Conservation (phyloP, 1,140 invertebrate species). For the Brachionus plicatilis region DNA sequence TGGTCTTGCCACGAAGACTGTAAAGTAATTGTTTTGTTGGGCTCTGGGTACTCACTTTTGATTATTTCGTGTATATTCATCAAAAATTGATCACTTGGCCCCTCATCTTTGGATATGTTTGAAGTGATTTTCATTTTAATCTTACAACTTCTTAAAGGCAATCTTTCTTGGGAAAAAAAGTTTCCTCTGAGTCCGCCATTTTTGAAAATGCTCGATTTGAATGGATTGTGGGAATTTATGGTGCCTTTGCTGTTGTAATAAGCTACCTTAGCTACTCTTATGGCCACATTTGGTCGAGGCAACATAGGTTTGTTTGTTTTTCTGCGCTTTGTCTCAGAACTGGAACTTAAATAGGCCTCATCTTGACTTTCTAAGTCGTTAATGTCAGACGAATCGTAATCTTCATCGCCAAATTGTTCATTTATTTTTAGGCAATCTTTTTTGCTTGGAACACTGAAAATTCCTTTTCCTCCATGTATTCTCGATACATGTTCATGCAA, state of each 20-base stretch:
- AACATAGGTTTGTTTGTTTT: neutral
- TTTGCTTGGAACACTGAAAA: neutral
- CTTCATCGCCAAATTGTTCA: neutral
- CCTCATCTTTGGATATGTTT: neutral
- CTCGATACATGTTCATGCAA: conserved; percentile 31
- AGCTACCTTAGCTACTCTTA: conserved; percentile 37
- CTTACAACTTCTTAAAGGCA: conserved; percentile 20
- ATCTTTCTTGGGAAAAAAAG: conserved; percentile 37
- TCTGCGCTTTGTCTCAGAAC: neutral
- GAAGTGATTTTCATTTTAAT: conserved; percentile 31
- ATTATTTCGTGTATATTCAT: neutral
- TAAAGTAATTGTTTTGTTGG: neutral
- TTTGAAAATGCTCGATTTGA: conserved; percentile 34
- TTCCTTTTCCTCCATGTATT: conserved; percentile 21
- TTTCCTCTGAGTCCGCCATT: conserved; percentile 34
- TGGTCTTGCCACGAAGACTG: neutral
- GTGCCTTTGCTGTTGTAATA: conserved; percentile 37
- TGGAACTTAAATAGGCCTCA: conserved; percentile 11
- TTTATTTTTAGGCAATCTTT: neutral
- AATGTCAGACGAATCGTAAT: neutral
- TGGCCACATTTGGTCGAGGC: conserved; percentile 23
- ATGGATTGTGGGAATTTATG: conserved; percentile 13
- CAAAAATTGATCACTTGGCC: neutral
- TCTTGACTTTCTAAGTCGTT: conserved; percentile 15
- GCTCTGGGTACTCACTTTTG: neutral